Evolutionary conservation across 2,888 invertebrate genomes (phyloP).

Genomic region (Cyaniris semiargus): DNA sequence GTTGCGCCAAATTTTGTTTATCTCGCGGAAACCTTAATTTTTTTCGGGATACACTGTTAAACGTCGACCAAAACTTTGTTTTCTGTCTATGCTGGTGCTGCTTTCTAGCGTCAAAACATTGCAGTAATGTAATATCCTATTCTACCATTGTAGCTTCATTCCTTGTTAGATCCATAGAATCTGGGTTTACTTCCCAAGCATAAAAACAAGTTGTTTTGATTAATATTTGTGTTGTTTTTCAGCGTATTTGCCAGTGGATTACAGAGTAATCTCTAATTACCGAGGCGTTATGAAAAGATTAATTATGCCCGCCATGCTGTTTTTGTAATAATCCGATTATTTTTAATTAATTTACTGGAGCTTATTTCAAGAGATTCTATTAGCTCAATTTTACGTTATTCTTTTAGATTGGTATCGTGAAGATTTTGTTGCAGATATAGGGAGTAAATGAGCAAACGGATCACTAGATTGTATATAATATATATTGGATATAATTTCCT

Average conservation of each 20-base stretch:
- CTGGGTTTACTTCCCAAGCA: background rate
- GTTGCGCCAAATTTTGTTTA: too few relatives aligned
- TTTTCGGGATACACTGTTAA: too few relatives aligned
- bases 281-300: slow-evolving; percentile 3
- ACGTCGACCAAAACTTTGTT: too few relatives aligned
- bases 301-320: background rate
- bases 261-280: slow-evolving; percentile 15
- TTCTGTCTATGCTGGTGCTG: too few relatives aligned
- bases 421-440: background rate
- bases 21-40: too few relatives aligned
- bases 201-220: slow-evolving; percentile 12
- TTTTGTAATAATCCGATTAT: slow-evolving; percentile 1
- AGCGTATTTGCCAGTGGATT: background rate
- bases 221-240: background rate
- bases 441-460: background rate
- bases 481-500: too few relatives aligned
- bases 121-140: too few relatives aligned
- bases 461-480: too few relatives aligned
- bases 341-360: background rate
- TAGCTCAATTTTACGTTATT: background rate
- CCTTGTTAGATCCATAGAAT: too few relatives aligned
- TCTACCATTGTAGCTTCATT: too few relatives aligned
- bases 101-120: too few relatives aligned
- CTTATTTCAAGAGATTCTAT: background rate
- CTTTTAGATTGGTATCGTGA: background rate